These are phyloP conservation scores for Linnaemya vulpina DNA, from an alignment of 2,888 invertebrate species.

Conservation along the genomic window DNA sequence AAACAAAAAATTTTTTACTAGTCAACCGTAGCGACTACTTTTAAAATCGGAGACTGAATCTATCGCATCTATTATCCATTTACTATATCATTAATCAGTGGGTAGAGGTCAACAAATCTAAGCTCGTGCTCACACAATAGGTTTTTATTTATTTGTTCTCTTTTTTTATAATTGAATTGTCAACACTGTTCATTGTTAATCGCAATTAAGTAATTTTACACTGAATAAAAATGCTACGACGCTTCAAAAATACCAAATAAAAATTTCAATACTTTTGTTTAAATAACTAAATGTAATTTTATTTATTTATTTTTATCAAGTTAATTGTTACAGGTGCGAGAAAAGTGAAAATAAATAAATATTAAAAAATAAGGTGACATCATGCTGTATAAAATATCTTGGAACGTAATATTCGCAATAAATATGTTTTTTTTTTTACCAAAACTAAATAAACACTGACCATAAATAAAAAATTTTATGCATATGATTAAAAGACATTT, in stretches of 20 bases:
- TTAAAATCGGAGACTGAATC: too few relatives aligned
- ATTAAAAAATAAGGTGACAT: slow-evolving; percentile 62
- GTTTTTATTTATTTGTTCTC: slow-evolving; percentile 15
- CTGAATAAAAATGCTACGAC: slow-evolving; percentile 25
- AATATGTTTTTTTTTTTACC: not conserved
- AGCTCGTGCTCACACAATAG: not conserved
- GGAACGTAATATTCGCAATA: slow-evolving; percentile 41
- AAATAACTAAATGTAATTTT: slow-evolving; percentile 31
- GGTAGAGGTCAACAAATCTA: not conserved
- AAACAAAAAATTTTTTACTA: too few relatives aligned
- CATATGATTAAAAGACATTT: slow-evolving; percentile 21
- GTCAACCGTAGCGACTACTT: too few relatives aligned
- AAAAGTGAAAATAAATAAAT: slow-evolving; percentile 48
- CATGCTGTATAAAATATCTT: slow-evolving; percentile 35
- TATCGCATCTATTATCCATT: not conserved
- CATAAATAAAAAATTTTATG: slow-evolving; percentile 21
- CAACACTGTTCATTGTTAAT: slow-evolving; percentile 31
- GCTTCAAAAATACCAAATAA: slow-evolving; percentile 11
- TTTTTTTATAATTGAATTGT: slow-evolving; percentile 17
- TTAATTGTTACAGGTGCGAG: slow-evolving; percentile 68
- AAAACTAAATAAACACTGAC: slow-evolving; percentile 35
- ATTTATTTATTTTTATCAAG: slow-evolving; percentile 46
- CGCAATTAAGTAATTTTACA: slow-evolving; percentile 17
- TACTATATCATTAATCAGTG: not conserved
- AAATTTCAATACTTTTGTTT: slow-evolving; percentile 43